Evolutionary conservation across 2,888 invertebrate genomes (phyloP).

Genomic region (Volucella inanis): DNA sequence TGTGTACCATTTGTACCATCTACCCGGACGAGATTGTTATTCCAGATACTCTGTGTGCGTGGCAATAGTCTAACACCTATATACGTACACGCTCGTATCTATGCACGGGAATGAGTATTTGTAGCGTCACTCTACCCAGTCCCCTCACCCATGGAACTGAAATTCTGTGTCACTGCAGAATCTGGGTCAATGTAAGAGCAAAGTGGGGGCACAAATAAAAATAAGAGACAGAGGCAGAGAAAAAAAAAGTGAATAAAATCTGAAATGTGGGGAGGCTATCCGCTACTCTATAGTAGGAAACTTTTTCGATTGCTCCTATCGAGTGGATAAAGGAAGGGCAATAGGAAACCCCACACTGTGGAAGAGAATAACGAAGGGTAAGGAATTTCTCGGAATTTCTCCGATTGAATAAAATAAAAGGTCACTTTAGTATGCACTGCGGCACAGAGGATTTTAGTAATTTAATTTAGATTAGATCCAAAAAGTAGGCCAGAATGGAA

Average conservation of each 20-base stretch:
- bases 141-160: slow-evolving; percentile 27
- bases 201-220: slow-evolving; percentile 23
- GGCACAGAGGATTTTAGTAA: slow-evolving; percentile 65
- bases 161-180: slow-evolving; percentile 62
- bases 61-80: slow-evolving; percentile 34
- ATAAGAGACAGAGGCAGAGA: too few relatives aligned
- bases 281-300: slow-evolving; percentile 26
- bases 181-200: slow-evolving; percentile 69
- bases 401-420: slow-evolving; percentile 35
- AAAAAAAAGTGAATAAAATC: slow-evolving; percentile 13
- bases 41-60: slow-evolving; percentile 65
- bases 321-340: slow-evolving; percentile 6
- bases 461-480: slow-evolving; percentile 67
- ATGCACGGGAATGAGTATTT: too few relatives aligned
- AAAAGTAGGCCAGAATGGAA: background rate
- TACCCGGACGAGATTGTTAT: slow-evolving; percentile 66
- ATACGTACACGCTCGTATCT: background rate
- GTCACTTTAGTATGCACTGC: slow-evolving; percentile 66
- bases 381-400: slow-evolving; percentile 26
- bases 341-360: too few relatives aligned
- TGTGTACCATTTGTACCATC: slow-evolving; percentile 54
- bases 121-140: background rate
- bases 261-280: slow-evolving; percentile 29
- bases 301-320: slow-evolving; percentile 52
- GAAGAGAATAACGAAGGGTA: background rate